A percentile compares a stretch with the other conserved stretches of the same genome.
These are phyloP conservation scores for Cryptosula pallasiana DNA, from an alignment of 2,888 invertebrate species.

Conservation along the genomic window DNA sequence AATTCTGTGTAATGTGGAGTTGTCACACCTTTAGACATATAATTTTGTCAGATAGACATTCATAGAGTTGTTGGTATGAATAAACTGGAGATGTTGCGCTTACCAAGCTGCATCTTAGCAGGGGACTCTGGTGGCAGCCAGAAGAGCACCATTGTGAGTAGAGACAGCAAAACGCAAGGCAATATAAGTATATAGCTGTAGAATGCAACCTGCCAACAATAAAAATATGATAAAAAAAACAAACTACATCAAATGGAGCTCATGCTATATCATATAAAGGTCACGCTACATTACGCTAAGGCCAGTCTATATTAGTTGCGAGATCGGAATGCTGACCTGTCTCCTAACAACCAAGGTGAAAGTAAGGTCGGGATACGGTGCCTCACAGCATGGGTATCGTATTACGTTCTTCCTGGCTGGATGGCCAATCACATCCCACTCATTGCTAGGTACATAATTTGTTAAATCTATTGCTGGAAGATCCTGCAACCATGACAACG, in stretches of 20 bases:
- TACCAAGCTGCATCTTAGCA: slow-evolving; percentile 28
- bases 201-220: slow-evolving; percentile 25
- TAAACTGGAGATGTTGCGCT: no score
- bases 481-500: no score
- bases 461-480: slow-evolving; percentile 28
- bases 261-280: no score
- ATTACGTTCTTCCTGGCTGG: slow-evolving; percentile 17
- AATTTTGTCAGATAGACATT: no score
- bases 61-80: no score
- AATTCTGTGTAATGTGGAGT: no score
- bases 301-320: no score
- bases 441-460: slow-evolving; percentile 28
- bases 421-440: slow-evolving; percentile 28
- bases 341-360: slow-evolving; percentile 23
- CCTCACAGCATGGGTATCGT: slow-evolving; percentile 19
- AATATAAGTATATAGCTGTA: slow-evolving; percentile 29
- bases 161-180: slow-evolving; percentile 29
- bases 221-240: neutral
- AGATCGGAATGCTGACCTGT: slow-evolving; percentile 17
- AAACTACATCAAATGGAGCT: no score
- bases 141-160: slow-evolving; percentile 29
- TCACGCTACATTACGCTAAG: no score
- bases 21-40: no score
- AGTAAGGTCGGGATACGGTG: slow-evolving; percentile 26
- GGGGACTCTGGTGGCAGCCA: slow-evolving; percentile 30